Evolutionary conservation across 2,113 vertebrate species (phyloP).

Genomic region (Prionailurus viverrinus): DNA sequence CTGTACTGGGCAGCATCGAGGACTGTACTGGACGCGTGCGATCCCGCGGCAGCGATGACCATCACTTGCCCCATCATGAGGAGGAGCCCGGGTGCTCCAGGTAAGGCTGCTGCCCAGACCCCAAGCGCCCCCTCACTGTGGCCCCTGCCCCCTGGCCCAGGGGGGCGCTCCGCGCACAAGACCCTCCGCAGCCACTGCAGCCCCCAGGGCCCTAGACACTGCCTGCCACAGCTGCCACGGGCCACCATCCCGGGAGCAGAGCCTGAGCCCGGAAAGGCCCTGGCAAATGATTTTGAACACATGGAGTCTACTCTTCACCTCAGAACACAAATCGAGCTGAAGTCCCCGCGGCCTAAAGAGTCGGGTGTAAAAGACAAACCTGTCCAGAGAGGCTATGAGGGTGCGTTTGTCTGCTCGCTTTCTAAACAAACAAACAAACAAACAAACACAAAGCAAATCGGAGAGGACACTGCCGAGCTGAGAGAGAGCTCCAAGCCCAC

Average conservation of each 20-base stretch:
- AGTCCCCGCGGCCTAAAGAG: neutral
- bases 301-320: neutral
- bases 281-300: neutral
- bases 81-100: neutral
- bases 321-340: neutral
- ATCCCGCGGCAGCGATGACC: neutral
- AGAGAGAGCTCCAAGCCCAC: neutral
- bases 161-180: neutral
- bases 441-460: neutral
- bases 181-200: neutral
- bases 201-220: neutral
- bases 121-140: neutral
- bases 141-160: neutral
- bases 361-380: neutral
- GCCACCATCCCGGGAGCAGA: neutral
- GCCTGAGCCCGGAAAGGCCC: neutral
- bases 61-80: neutral
- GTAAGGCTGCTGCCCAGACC: neutral
- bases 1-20: neutral
- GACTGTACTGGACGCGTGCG: too few relatives aligned
- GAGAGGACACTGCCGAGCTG: neutral
- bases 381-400: neutral
- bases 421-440: neutral
- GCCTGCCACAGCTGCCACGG: neutral
- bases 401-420: neutral